phyloP scores from a whole-genome alignment of 2,113 vertebrate genomes.

The Capreolus pygargus region DNA sequence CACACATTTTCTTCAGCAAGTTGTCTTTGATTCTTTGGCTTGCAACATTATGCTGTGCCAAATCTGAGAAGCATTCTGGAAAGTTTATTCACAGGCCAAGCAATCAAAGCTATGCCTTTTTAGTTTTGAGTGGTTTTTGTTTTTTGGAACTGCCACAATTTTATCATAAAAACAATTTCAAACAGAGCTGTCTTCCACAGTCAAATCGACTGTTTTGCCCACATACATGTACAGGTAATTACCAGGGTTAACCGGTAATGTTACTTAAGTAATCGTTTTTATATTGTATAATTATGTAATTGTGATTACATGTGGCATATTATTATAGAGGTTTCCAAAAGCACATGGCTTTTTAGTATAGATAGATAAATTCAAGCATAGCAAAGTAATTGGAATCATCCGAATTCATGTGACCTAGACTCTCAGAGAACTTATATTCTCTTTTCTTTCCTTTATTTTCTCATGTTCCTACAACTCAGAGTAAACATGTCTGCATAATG shows the following conservation, averaged over 20 bases:
- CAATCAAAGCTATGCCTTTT: slow-evolving; percentile 74
- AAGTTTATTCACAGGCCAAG: slow-evolving; percentile 72
- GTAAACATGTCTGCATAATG: slow-evolving; percentile 15
- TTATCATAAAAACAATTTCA: slow-evolving; percentile 75
- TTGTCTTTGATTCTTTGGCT: slow-evolving; percentile 72
- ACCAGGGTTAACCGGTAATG: slow-evolving; percentile 49
- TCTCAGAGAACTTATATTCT: not conserved
- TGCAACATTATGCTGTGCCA: slow-evolving; percentile 62
- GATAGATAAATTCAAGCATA: slow-evolving; percentile 22
- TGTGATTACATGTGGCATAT: slow-evolving; percentile 41
- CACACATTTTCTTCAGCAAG: slow-evolving; percentile 46
- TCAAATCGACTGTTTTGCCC: slow-evolving; percentile 41
- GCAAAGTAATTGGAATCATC: not conserved
- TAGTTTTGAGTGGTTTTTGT: not conserved
- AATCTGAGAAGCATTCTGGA: slow-evolving; percentile 74
- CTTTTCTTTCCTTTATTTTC: not conserved
- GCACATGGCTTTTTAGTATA: not conserved
- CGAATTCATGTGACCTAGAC: not conserved
- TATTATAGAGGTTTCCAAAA: slow-evolving; percentile 49
- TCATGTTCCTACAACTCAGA: not conserved
- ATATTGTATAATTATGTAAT: slow-evolving; percentile 60
- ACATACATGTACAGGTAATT: slow-evolving; percentile 61
- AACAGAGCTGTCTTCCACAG: slow-evolving; percentile 72
- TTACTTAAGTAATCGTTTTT: slow-evolving; percentile 64
- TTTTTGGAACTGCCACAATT: slow-evolving; percentile 66